Conservation (phyloP, 2,797 vertebrate genomes). For the Premnoplex brunnescens region DNA sequence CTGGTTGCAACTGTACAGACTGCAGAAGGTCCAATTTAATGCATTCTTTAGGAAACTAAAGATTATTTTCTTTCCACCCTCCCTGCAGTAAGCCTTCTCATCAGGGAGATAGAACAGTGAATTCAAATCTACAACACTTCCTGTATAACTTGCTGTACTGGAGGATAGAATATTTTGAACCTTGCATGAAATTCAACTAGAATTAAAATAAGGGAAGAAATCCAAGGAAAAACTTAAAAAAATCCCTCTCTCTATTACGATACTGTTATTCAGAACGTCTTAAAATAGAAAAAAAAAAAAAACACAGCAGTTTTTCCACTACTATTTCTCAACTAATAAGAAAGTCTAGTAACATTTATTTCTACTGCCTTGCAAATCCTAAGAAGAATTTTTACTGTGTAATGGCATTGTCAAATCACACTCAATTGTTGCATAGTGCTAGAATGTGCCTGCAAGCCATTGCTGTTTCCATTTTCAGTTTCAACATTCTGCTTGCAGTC, state of each 20-base stretch:
- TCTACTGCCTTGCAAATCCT: not conserved
- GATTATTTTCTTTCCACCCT: not conserved
- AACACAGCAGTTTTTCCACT: not conserved
- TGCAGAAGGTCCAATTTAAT: not conserved
- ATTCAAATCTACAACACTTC: not conserved
- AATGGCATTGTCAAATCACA: constrained; percentile 14
- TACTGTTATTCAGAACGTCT: not conserved
- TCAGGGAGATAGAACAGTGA: not conserved
- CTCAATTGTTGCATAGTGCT: not conserved
- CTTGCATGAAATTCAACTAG: not conserved
- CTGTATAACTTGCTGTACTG: not conserved
- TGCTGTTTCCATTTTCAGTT: not conserved
- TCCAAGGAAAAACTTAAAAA: not conserved
- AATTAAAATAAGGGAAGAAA: not conserved
- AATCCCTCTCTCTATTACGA: not conserved
- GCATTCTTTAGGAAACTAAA: not conserved
- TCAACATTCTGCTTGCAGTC: not conserved
- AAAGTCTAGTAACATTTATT: not conserved
- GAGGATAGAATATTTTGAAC: not conserved
- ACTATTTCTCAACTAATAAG: not conserved
- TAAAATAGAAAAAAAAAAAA: not conserved
- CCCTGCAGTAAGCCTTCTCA: not conserved
- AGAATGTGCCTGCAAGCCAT: not conserved
- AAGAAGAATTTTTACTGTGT: constrained; percentile 4
- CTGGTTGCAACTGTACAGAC: not conserved